phyloP scores from a whole-genome alignment of 2,888 invertebrate genomes.

The Hyposoter dolosus region DNA sequence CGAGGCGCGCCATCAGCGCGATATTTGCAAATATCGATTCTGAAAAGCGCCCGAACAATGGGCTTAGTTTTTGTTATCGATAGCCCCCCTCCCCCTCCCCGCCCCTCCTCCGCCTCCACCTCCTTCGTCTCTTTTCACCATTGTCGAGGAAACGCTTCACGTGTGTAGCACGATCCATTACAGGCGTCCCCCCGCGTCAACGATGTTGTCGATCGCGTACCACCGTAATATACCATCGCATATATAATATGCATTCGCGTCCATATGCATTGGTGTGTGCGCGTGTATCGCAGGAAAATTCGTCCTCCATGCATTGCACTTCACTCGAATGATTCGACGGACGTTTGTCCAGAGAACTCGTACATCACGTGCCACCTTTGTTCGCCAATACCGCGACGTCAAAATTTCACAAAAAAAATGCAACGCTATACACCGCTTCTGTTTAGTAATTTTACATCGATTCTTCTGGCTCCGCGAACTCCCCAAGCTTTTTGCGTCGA shows the following conservation, averaged over 20 bases:
- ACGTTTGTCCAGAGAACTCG: slow-evolving; percentile 53
- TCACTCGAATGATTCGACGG: slow-evolving; percentile 51
- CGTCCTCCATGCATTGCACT: slow-evolving; percentile 63
- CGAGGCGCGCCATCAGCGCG: slow-evolving; percentile 67
- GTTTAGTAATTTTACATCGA: slow-evolving; percentile 5
- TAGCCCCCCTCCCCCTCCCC: slow-evolving; percentile 73
- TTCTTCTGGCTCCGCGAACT: neutral
- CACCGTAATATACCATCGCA: slow-evolving; percentile 52
- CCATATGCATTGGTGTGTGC: neutral
- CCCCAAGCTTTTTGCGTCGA: neutral
- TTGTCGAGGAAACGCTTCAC: slow-evolving; percentile 67
- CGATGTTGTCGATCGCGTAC: slow-evolving; percentile 59
- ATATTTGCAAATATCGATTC: slow-evolving; percentile 84
- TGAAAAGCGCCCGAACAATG: slow-evolving; percentile 84
- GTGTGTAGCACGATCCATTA: slow-evolving; percentile 52
- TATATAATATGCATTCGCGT: neutral
- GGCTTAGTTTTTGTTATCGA: slow-evolving; percentile 84
- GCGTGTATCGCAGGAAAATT: slow-evolving; percentile 25
- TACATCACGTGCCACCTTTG: slow-evolving; percentile 27
- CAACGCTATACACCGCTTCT: neutral
- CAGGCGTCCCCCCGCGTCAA: slow-evolving; percentile 64
- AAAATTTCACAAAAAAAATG: slow-evolving; percentile 6
- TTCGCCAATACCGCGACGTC: slow-evolving; percentile 18
- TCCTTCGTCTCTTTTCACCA: slow-evolving; percentile 66
- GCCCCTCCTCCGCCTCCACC: slow-evolving; percentile 71